Base-by-base conservation (phyloP, 2,888 invertebrate species). In the Latrodectus elegans region DNA sequence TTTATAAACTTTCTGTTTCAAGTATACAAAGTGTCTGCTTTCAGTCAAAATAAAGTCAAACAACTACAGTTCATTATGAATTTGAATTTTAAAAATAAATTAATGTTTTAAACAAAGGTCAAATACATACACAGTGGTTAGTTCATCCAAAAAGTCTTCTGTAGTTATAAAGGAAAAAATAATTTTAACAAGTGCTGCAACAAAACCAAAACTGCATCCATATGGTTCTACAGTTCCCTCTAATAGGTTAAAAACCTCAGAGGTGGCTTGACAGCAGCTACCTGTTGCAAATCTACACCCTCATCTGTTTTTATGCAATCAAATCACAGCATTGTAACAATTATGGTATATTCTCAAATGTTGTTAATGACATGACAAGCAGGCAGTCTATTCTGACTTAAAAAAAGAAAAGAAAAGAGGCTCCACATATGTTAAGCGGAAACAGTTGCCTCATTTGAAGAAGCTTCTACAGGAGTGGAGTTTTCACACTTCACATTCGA, bases 1-100 rank as follows among this genome's bases (percentile, higher is more conserved):
- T 81, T 87, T 83, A 83, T 79, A 88, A 88, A 83, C 83, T 88
- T 87, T 81, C 83, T 87, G 81, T 78, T 81, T 82, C 83, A 82
- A 88, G 88, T 88, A 88, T 88, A 88, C 88, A 88, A 88, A 88
- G 88, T 83, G 86, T 87, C 86, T 88, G 88, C 88, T 79, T 88
- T 88, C 88, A 79, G 88, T 88, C 88, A 88, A 88, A 88, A 83
- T 81, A 87, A 88, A 79, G 76, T 78, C 68, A 68, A 87, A 78
- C 64, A 83, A 88, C 88, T 88, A 88, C 74, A 88, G 76, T 76
- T 79, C 70, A 85, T 70, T 53, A 79, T 79, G 75, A 81, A 67
- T 81, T 73, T 75, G 75, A 77, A 51, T 79, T 88, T 82, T 60
- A 49, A 78, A 83, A 88, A 88, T 88, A 88, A 88, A 82, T 88